Conservation (phyloP, 2,797 vertebrate genomes). For the Gobionotothen gibberifrons region DNA sequence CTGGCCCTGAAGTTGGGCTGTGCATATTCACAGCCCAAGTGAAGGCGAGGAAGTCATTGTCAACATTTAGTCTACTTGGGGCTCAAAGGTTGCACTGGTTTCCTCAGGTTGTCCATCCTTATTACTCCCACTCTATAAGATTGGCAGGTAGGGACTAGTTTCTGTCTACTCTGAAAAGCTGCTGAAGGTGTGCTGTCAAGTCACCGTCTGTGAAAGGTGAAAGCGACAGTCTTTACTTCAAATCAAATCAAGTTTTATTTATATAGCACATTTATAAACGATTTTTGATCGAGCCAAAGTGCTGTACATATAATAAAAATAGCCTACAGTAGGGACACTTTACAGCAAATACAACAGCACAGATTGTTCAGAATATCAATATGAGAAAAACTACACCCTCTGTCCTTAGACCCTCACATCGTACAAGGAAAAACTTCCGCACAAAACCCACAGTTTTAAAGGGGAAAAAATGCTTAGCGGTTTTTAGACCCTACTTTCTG, state of each 20-base stretch:
- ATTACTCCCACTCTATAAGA: constrained; percentile 4
- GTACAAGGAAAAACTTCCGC: no score
- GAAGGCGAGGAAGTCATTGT: constrained; percentile 15
- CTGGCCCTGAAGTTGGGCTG: constrained; percentile 16
- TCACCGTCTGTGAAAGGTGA: constrained; percentile 30
- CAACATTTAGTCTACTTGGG: constrained; percentile 9
- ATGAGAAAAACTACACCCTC: no score
- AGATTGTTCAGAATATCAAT: no score
- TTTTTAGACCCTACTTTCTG: constrained; percentile 16
- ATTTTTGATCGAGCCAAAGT: no score
- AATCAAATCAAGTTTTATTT: no score
- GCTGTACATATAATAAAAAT: no score
- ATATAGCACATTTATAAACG: no score
- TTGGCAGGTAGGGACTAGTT: neutral
- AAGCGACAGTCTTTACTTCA: constrained; percentile 13
- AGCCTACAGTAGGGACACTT: no score
- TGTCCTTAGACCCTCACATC: no score
- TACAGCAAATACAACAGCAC: no score
- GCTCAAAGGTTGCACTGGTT: neutral
- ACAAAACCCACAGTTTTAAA: no score
- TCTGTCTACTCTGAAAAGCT: constrained; percentile 8
- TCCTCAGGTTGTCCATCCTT: constrained; percentile 14
- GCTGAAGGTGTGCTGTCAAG: constrained; percentile 30
- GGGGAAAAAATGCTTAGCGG: no score
- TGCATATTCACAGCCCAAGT: constrained; percentile 30